These are phyloP conservation scores for Malthinus seriepunctatus DNA, from an alignment of 2,888 invertebrate species.

Conservation along the genomic window DNA sequence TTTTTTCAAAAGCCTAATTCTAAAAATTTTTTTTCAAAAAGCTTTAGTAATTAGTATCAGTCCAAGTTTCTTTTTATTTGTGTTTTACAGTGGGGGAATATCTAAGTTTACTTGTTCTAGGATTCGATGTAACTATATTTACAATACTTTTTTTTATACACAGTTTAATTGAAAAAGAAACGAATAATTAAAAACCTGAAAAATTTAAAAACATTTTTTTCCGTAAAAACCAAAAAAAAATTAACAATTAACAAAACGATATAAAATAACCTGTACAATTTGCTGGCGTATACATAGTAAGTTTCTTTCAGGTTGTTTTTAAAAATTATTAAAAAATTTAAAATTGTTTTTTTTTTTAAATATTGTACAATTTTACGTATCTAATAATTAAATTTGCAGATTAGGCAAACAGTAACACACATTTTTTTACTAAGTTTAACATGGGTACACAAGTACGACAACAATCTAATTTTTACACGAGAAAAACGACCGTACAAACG, in stretches of 20 bases:
- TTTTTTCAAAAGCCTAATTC: not conserved
- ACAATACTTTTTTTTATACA: slow-evolving; percentile 34
- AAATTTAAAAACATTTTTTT: not conserved
- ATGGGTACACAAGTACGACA: slow-evolving; percentile 48
- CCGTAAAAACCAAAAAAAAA: no score
- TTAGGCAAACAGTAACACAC: slow-evolving; percentile 40
- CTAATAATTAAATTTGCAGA: slow-evolving; percentile 36
- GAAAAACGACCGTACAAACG: slow-evolving; percentile 44
- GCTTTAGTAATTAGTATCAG: slow-evolving; percentile 49
- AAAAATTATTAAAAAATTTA: slow-evolving; percentile 19
- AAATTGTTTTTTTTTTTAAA: slow-evolving; percentile 36
- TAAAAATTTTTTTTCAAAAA: slow-evolving; percentile 32
- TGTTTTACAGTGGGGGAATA: slow-evolving; percentile 39
- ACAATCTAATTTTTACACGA: slow-evolving; percentile 49
- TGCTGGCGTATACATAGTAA: slow-evolving; percentile 29
- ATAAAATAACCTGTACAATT: slow-evolving; percentile 28
- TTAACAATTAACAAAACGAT: slow-evolving; percentile 16
- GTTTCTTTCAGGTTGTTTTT: slow-evolving; percentile 29
- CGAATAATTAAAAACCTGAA: slow-evolving; percentile 17
- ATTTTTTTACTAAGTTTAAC: slow-evolving; percentile 37
- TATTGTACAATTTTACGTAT: slow-evolving; percentile 58
- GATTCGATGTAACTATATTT: slow-evolving; percentile 37
- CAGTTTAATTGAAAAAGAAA: slow-evolving; percentile 18
- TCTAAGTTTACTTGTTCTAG: slow-evolving; percentile 34
- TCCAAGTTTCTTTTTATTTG: slow-evolving; percentile 43